Conservation (phyloP, 1,140 invertebrate genomes). For the Lasioglossum baleicum region DNA sequence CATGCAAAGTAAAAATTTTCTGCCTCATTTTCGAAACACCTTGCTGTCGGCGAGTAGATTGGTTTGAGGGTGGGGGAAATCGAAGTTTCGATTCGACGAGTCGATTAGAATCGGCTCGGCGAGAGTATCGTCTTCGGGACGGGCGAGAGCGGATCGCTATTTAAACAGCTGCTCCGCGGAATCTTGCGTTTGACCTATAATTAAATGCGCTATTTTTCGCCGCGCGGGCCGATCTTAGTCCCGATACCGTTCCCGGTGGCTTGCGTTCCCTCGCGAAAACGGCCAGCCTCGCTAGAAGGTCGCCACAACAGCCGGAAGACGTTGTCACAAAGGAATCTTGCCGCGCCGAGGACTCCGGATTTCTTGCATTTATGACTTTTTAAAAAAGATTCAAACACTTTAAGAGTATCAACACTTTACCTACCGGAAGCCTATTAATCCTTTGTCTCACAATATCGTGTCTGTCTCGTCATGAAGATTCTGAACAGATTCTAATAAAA, state of each 20-base stretch:
- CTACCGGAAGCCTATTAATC: too few species aligned
- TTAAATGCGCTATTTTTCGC: constrained; percentile 60
- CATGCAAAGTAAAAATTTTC: too few species aligned
- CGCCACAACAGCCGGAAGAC: not conserved
- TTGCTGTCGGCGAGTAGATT: too few species aligned
- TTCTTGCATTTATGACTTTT: not conserved
- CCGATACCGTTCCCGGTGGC: constrained; percentile 10
- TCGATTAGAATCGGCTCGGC: too few species aligned
- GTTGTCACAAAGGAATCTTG: constrained; percentile 2
- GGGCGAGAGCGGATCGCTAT: constrained; percentile 9
- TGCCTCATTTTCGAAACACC: too few species aligned
- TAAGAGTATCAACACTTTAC: too few species aligned
- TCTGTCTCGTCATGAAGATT: too few species aligned
- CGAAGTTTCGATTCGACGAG: too few species aligned
- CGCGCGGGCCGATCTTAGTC: constrained; percentile 25
- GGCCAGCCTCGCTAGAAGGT: not conserved
- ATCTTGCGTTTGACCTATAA: constrained; percentile 53
- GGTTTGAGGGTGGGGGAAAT: too few species aligned
- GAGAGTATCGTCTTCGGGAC: not conserved
- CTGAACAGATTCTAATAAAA: too few species aligned
- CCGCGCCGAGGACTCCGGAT: not conserved
- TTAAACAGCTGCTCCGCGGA: constrained; percentile 34
- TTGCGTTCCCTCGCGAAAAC: constrained; percentile 3
- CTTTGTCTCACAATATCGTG: too few species aligned
- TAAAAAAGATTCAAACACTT: too few species aligned